Percentiles rank a stretch among this genome's conserved stretches.
These are phyloP conservation scores for Odobenus rosmarus DNA, from an alignment of 2,113 vertebrate species.

Conservation along the genomic window DNA sequence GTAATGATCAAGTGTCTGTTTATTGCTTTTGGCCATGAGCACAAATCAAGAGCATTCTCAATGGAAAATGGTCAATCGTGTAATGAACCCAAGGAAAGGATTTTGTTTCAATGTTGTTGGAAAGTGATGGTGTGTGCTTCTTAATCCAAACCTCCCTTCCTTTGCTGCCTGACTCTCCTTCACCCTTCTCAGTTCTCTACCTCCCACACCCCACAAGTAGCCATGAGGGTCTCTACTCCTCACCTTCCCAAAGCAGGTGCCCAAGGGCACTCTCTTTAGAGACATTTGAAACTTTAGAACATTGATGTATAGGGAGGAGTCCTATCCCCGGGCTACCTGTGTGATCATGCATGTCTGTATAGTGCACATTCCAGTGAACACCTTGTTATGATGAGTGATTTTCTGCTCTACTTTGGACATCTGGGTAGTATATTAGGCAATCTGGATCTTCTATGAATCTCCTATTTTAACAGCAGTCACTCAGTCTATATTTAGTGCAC, in stretches of 20 bases:
- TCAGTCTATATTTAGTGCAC: background rate
- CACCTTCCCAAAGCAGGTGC: background rate
- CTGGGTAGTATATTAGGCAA: background rate
- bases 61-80: background rate
- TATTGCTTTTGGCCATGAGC: background rate
- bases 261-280: background rate
- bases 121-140: background rate
- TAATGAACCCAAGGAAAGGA: background rate
- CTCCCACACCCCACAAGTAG: accelerated
- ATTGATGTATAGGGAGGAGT: background rate
- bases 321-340: background rate
- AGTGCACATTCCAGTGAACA: background rate
- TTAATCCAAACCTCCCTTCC: background rate
- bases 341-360: no score
- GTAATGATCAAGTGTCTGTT: background rate
- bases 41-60: background rate
- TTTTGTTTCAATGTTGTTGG: background rate
- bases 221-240: background rate
- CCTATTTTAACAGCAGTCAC: background rate
- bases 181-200: background rate
- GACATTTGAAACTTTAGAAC: background rate
- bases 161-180: background rate
- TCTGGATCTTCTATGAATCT: no score
- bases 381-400: no score
- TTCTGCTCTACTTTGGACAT: accelerated